A percentile compares a stretch with the other conserved stretches of the same genome.
phyloP scores from a whole-genome alignment of 2,888 invertebrate genomes.

The Cylloceria caligata region DNA sequence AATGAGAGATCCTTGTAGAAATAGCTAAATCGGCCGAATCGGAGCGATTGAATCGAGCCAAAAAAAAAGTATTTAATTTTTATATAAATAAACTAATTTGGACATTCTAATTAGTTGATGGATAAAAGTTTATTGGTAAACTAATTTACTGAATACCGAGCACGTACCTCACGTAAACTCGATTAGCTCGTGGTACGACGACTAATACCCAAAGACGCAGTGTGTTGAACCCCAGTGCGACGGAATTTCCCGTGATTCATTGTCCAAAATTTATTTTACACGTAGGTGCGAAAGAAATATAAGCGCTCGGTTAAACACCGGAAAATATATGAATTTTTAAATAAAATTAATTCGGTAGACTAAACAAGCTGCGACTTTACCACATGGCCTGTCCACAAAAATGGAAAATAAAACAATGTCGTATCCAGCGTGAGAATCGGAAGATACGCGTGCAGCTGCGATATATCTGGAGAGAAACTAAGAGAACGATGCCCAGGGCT shows the following conservation, averaged over 20 bases:
- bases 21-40: no score
- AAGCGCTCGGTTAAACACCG: conserved; percentile 5
- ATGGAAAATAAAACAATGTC: conserved; percentile 39
- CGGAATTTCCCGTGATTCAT: neutral
- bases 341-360: conserved; percentile 28
- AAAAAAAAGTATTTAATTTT: no score
- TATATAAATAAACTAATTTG: no score
- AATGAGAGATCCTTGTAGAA: no score
- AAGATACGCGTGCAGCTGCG: conserved; percentile 1
- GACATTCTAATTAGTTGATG: no score
- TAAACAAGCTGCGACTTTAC: conserved; percentile 41
- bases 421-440: neutral
- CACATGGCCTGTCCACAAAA: conserved; percentile 39
- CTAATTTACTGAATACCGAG: no score
- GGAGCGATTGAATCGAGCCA: no score
- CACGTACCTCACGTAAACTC: no score
- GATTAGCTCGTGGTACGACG: no score
- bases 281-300: neutral
- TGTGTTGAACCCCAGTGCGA: neutral
- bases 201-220: no score
- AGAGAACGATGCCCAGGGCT: conserved; percentile 21
- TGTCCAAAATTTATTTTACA: conserved; percentile 4
- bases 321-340: no score
- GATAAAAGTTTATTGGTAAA: no score
- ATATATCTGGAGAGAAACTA: conserved; percentile 15